Evolutionary conservation across 2,797 vertebrate species (phyloP).

Genomic region (Acipenser transmontanus): DNA sequence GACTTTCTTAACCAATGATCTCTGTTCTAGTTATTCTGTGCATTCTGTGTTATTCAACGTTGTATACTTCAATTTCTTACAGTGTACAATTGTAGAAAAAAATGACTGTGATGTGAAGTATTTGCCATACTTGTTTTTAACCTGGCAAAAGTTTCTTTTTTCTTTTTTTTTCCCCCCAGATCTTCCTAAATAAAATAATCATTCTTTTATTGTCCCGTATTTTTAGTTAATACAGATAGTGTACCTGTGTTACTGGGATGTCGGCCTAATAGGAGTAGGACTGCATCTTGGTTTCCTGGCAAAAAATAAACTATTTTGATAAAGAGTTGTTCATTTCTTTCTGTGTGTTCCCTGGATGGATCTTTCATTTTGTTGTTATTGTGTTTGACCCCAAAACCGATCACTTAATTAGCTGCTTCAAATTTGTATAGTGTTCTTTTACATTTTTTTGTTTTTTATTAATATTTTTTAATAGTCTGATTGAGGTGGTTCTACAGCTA

Average conservation of each 20-base stretch:
- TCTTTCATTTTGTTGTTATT: too few relatives aligned
- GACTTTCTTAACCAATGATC: constrained; percentile 27
- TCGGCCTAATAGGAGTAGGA: constrained; percentile 48
- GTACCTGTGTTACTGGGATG: constrained; percentile 51
- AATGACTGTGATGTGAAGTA: constrained; percentile 54
- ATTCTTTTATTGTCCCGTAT: constrained; percentile 59
- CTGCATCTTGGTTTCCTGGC: constrained; percentile 63
- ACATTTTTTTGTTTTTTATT: too few relatives aligned
- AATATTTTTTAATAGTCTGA: too few relatives aligned
- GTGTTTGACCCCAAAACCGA: too few relatives aligned
- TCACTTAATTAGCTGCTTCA: too few relatives aligned
- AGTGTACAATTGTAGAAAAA: constrained; percentile 44
- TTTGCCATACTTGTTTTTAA: constrained; percentile 37
- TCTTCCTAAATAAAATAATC: constrained; percentile 40
- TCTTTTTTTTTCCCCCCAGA: constrained; percentile 37
- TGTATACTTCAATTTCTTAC: constrained; percentile 31
- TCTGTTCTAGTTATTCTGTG: constrained; percentile 18
- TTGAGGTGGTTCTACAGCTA: too few relatives aligned
- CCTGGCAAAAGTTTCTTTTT: constrained; percentile 31
- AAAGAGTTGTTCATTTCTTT: constrained; percentile 55
- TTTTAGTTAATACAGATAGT: constrained; percentile 64
- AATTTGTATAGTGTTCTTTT: too few relatives aligned
- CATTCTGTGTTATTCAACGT: constrained; percentile 30
- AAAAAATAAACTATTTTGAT: constrained; percentile 99
- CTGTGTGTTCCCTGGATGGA: background rate